Percentiles rank a stretch among this genome's conserved stretches.
These are phyloP conservation scores for Labeo catla DNA, from an alignment of 2,113 vertebrate species.

Conservation along the genomic window DNA sequence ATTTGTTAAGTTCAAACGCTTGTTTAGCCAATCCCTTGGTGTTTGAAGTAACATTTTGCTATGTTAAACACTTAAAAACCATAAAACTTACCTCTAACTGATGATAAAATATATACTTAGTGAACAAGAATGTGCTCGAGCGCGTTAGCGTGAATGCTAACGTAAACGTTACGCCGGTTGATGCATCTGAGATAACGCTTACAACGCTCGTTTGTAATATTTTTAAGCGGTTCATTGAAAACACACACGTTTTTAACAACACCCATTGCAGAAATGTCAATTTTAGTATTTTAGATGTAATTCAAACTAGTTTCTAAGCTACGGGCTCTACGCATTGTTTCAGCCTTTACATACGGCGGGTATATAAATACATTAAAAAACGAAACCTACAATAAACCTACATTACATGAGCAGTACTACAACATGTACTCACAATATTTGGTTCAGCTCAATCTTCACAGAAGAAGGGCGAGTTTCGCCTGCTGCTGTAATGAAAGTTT, in stretches of 20 bases:
- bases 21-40: neutral
- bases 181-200: neutral
- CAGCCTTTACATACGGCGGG: neutral
- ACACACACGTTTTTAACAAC: neutral
- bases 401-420: neutral
- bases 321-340: neutral
- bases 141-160: neutral
- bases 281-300: neutral
- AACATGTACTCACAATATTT: slow-evolving; percentile 26
- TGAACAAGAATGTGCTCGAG: neutral
- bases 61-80: neutral
- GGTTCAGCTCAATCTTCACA: slow-evolving; percentile 39
- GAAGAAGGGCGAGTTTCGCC: slow-evolving; percentile 26
- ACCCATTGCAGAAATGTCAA: neutral
- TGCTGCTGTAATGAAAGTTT: slow-evolving; percentile 32
- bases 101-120: neutral
- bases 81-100: neutral
- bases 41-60: neutral
- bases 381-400: neutral
- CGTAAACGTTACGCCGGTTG: neutral
- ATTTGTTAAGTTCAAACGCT: neutral
- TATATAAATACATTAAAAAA: neutral
- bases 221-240: neutral
- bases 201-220: neutral
- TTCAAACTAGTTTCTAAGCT: neutral